phyloP scores from a whole-genome alignment of 2,888 invertebrate species.

The Agrilus biguttatus region DNA sequence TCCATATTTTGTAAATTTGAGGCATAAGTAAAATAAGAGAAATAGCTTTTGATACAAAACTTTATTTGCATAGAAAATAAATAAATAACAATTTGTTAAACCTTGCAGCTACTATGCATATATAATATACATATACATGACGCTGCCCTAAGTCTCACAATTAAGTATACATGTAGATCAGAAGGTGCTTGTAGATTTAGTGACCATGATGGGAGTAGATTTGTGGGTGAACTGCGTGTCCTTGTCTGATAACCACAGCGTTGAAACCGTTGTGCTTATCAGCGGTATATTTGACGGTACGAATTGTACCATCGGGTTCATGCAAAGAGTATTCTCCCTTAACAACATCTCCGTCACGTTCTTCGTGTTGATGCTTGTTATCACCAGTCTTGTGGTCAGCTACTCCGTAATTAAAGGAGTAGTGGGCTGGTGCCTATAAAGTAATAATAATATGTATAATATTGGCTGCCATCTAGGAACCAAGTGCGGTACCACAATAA shows the following conservation, averaged over 20 bases:
- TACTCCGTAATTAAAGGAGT: slow-evolving; percentile 13
- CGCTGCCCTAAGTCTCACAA: slow-evolving; percentile 4
- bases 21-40: too few species aligned
- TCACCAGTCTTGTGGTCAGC: slow-evolving; percentile 40
- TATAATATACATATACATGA: slow-evolving; percentile 4
- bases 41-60: too few species aligned
- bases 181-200: background rate
- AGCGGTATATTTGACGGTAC: slow-evolving; percentile 42
- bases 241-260: slow-evolving; percentile 36
- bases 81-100: too few species aligned
- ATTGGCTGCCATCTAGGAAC: too few species aligned
- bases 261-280: slow-evolving; percentile 40
- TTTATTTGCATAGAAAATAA: too few species aligned
- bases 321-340: slow-evolving; percentile 40
- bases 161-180: too few species aligned
- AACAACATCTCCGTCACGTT: slow-evolving; percentile 38
- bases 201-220: slow-evolving; percentile 6
- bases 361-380: slow-evolving; percentile 38
- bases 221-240: slow-evolving; percentile 28
- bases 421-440: too few species aligned
- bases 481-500: too few species aligned
- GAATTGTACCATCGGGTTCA: slow-evolving; percentile 40
- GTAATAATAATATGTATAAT: too few species aligned
- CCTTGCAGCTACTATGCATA: too few species aligned
- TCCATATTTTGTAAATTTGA: too few species aligned